Percentiles rank a stretch among this genome's conserved stretches.
Conservation (phyloP, 2,888 invertebrate genomes). For the Clanis bilineata region DNA sequence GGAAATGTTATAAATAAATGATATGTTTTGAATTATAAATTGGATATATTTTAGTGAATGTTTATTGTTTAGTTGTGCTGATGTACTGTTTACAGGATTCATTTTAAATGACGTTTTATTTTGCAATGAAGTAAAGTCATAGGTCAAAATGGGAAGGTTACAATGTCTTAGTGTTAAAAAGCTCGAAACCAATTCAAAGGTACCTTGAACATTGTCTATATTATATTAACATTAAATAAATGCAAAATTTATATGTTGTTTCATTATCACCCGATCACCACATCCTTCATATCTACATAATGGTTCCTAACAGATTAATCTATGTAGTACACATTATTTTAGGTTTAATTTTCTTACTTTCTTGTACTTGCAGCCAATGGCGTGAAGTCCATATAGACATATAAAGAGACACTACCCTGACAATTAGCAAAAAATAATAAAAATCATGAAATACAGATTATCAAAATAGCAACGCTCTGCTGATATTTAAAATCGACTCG, state of each 20-base stretch:
- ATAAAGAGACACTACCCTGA: too few species aligned
- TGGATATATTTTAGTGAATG: slow-evolving; percentile 79
- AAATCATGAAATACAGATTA: too few species aligned
- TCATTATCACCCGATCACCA: slow-evolving; percentile 21
- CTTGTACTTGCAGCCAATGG: too few species aligned
- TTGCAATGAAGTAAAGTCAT: slow-evolving; percentile 76
- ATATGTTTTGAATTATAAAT: slow-evolving; percentile 71
- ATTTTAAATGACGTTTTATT: slow-evolving; percentile 74
- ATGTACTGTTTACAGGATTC: slow-evolving; percentile 62
- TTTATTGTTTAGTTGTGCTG: slow-evolving; percentile 69
- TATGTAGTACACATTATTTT: too few species aligned
- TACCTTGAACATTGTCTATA: slow-evolving; percentile 83
- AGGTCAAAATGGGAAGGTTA: slow-evolving; percentile 70
- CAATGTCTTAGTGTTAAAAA: slow-evolving; percentile 78
- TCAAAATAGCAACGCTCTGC: too few species aligned
- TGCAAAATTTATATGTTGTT: slow-evolving; percentile 59
- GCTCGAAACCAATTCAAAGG: slow-evolving; percentile 81
- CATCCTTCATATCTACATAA: neutral
- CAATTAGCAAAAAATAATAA: too few species aligned
- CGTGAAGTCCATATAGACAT: too few species aligned
- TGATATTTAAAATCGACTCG: too few species aligned
- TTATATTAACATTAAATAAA: slow-evolving; percentile 83
- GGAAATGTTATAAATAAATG: slow-evolving; percentile 48
- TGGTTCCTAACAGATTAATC: neutral
- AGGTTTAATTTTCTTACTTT: too few species aligned